Evolutionary conservation across 2,888 invertebrate genomes (phyloP), one percentile per base, ranked within the genome.

Genomic region (Zeuzera pyrina): DNA sequence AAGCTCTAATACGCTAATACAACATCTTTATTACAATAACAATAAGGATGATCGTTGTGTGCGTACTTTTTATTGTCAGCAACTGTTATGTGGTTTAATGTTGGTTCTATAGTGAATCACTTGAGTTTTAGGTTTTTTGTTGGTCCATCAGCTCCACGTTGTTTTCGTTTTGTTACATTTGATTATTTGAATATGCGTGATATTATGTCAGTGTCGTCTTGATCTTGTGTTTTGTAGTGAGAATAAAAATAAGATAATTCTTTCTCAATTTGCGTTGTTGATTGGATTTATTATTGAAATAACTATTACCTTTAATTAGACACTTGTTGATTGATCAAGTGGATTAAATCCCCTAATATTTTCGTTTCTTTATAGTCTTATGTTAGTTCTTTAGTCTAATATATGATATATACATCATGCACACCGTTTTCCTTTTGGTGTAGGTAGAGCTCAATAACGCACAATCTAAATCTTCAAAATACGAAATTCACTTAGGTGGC

Each of bases 131-230:
- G 13, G 13, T 25, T 10, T 7, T 56, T 28, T 30, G 23, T 50
- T 34, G 23, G 36, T 43, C 39, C 41, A 51, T 50, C 42, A 43
- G 45, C 39, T 39, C 34, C 42, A 42, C 38, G 33, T 38, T 48
- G 40, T 56, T 57, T 55, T 47, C 42, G 51, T 66, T 68, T 64
- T 63, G 57, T 70, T 58, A 47, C 47, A 49, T 58, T 57, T 55
- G 68, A 67, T 57, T 64, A 64, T 61, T 25, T 42, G 54, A 53
- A 59, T 65, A 54, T 54, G 53, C 59, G 56, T 62, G 65, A 72
- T 78, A 76, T 78, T 74, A 74, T 76, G 78, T 73, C 77, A 76
- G 57, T 47, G 51, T 49, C 48, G 46, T 52, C 45, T 50, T 52
- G 57, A 53, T 54, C 52, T 57, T 56, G 45, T 49, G 51, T 57